A percentile compares a stretch with the other conserved stretches of the same genome.
These are phyloP conservation scores for Centropus bengalensis DNA, from an alignment of 2,113 vertebrate species.

Conservation along the genomic window DNA sequence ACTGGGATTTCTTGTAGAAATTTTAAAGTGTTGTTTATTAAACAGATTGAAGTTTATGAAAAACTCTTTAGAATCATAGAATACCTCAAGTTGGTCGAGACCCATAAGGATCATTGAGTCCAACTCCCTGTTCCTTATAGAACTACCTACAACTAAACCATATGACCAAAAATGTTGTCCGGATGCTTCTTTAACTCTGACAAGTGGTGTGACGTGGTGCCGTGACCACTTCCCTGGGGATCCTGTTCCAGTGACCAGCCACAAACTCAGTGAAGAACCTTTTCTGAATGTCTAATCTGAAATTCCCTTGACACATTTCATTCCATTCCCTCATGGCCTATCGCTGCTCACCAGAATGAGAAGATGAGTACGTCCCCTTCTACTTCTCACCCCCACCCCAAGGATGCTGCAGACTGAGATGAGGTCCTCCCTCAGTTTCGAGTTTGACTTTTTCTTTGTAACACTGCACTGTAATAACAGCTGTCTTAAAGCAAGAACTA, in stretches of 20 bases:
- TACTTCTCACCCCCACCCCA: accelerated
- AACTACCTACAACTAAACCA: neutral
- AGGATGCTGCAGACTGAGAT: neutral
- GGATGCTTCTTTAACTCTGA: neutral
- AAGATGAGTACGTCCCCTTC: neutral
- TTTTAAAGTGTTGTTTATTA: neutral
- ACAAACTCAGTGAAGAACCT: neutral
- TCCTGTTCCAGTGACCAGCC: neutral
- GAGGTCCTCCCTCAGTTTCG: neutral
- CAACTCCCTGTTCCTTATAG: neutral
- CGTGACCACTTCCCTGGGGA: neutral
- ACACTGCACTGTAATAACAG: neutral
- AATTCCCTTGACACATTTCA: accelerated
- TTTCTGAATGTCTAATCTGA: neutral
- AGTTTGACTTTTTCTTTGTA: neutral
- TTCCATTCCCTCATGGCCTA: neutral
- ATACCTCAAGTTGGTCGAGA: neutral
- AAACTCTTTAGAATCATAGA: neutral
- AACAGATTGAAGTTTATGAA: neutral
- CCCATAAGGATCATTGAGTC: accelerated
- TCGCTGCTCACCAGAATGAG: neutral
- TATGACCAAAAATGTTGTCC: neutral
- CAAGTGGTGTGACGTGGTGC: too few relatives aligned
- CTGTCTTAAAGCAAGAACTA: neutral
- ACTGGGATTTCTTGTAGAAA: neutral